Evolutionary conservation across 1,140 invertebrate genomes (phyloP).

Genomic region (Drosophila melanica): DNA sequence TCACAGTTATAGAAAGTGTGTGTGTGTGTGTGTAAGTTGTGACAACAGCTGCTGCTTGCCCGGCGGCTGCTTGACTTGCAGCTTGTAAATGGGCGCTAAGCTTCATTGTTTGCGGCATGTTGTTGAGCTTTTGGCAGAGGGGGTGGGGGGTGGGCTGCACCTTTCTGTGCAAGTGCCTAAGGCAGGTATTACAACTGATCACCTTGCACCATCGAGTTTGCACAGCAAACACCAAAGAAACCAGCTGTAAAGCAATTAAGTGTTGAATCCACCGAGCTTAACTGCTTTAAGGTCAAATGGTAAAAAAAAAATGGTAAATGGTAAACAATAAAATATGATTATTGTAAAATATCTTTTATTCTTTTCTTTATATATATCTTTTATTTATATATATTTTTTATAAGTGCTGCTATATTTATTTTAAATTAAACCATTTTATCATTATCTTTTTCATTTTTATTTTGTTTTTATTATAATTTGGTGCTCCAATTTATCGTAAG

Average conservation of each 20-base stretch:
- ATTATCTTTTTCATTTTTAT: too few relatives aligned
- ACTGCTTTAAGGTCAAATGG: too few relatives aligned
- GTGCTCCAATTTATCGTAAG: too few relatives aligned
- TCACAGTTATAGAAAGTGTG: slow-evolving; percentile 11
- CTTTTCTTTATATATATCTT: too few relatives aligned
- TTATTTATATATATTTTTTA: too few relatives aligned
- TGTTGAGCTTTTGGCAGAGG: not conserved
- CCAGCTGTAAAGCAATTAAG: slow-evolving; percentile 38
- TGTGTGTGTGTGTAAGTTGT: slow-evolving; percentile 33
- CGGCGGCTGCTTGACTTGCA: slow-evolving; percentile 69
- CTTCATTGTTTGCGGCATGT: slow-evolving; percentile 56
- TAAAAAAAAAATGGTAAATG: too few relatives aligned
- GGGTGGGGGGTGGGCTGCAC: not conserved
- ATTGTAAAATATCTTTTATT: too few relatives aligned
- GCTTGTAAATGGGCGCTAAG: slow-evolving; percentile 71
- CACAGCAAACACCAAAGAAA: slow-evolving; percentile 24
- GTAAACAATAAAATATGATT: too few relatives aligned
- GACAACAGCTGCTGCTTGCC: slow-evolving; percentile 42
- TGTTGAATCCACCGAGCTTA: slow-evolving; percentile 5
- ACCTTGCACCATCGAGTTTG: slow-evolving; percentile 13
- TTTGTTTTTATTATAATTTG: too few relatives aligned
- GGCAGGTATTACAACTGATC: slow-evolving; percentile 33
- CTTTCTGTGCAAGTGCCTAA: slow-evolving; percentile 31
- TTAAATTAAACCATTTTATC: too few relatives aligned
- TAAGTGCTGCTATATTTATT: too few relatives aligned